Evolutionary conservation across 2,888 invertebrate genomes (phyloP), one percentile per base, ranked within the genome.

Genomic region (Drosophila rellima): DNA sequence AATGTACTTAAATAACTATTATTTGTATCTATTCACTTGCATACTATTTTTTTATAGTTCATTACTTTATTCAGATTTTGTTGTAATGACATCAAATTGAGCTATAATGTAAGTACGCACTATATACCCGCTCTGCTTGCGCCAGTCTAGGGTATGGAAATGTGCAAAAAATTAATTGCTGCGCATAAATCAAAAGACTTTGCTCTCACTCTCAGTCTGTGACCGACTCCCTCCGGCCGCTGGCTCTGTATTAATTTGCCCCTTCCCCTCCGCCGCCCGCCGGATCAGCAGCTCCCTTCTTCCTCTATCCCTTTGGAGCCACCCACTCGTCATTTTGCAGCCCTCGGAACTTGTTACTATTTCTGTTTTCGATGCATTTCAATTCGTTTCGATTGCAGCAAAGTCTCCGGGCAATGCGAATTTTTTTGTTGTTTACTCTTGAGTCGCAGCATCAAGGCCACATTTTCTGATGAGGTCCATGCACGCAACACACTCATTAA

Each of bases 131-230:
- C 8, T 42, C 7, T 17, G 10, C 0, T 1, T 2, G 0, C 2
- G 3, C 0, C 11, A 7, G 7, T 13, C 40, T 17, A 65, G 70
- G 64, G 64, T 42, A 78, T 47, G 31, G 59, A 84, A 84, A 84
- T 88, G 85, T 66, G 89, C 85, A 88, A 90, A 88, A 89, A 90
- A 90, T 90, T 89, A 89, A 89, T 89, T 89, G 89, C 84, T 86
- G 79, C 67, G 76, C 88, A 89, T 89, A 89, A 89, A 89, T 89
- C 89, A 90, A 89, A 90, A 89, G 83, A 74, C 76, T 86, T 90
- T 82, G 78, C 82, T 74, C 75, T 74, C 75, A 78, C 74, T 61
- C 78, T 77, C 57, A n/a, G 60, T 56, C 57, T 56, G 72, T 47
- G 50, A 47, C 26, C 66, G 23, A 45, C 56, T 40, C 40, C 45